These are phyloP conservation scores for Acipenser ruthenus DNA, from an alignment of 2,797 vertebrate species.

Conservation along the genomic window DNA sequence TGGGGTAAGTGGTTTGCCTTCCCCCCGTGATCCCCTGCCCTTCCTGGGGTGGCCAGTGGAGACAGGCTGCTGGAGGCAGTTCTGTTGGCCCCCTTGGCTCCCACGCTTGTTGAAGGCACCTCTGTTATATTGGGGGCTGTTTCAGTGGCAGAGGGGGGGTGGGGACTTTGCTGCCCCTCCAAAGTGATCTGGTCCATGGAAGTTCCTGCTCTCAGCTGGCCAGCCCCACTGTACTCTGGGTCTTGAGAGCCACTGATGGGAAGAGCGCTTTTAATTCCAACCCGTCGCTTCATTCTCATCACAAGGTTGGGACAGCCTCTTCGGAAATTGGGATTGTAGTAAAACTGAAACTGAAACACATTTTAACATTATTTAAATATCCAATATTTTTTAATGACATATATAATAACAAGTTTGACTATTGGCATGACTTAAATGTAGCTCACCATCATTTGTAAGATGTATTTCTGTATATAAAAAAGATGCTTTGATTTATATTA, in stretches of 20 bases:
- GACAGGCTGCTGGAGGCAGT: background rate
- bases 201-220: background rate
- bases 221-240: rapidly evolving
- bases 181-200: background rate
- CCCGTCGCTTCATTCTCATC: conserved; percentile 25
- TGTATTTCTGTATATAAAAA: too few relatives aligned
- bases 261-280: conserved; percentile 20
- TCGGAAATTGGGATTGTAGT: conserved; percentile 33
- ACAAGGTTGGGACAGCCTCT: conserved; percentile 28
- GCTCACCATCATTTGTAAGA: too few relatives aligned
- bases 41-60: background rate
- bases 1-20: conserved; percentile 20
- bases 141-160: background rate
- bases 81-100: background rate
- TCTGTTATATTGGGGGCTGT: background rate
- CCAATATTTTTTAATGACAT: too few relatives aligned
- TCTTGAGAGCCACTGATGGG: background rate
- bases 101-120: conserved; percentile 9
- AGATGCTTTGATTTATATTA: too few relatives aligned
- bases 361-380: too few relatives aligned
- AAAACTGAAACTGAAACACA: conserved; percentile 29
- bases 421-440: too few relatives aligned
- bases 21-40: background rate
- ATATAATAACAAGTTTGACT: too few relatives aligned
- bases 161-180: too few relatives aligned